Evolutionary conservation across 30 jellyfish, hydroid and myxozoan species (phyloP).

Genomic region (Cassiopea xamachana): DNA sequence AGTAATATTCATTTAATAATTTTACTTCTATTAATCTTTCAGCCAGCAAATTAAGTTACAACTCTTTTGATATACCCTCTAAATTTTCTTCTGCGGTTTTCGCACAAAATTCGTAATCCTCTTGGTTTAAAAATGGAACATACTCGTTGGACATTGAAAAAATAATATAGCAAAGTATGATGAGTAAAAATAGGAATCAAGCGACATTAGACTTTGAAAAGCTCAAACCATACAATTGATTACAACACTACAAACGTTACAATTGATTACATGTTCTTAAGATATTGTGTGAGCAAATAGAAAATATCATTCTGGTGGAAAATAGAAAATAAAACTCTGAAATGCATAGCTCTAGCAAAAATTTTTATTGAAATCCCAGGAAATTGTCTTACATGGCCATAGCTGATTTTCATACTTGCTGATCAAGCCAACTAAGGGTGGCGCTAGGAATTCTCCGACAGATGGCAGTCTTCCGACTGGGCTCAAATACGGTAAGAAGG

Average conservation of each 20-base stretch:
- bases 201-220: background rate
- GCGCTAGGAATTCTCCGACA: no score
- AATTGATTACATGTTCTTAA: background rate
- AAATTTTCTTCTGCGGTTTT: background rate
- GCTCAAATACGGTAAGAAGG: no score
- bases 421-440: no score
- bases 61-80: background rate
- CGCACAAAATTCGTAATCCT: slow-evolving; percentile 15
- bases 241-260: no score
- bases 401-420: no score
- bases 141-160: background rate
- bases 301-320: background rate
- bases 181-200: background rate
- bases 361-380: no score
- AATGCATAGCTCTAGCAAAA: no score
- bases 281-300: background rate
- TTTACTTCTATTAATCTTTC: background rate
- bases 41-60: background rate
- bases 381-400: no score
- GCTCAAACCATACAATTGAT: no score
- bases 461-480: no score
- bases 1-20: no score
- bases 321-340: no score
- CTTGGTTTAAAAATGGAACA: slow-evolving; percentile 20
- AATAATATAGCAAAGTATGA: background rate